phyloP scores from a whole-genome alignment of 2,888 invertebrate genomes.

The Mesorhabditis belari region DNA sequence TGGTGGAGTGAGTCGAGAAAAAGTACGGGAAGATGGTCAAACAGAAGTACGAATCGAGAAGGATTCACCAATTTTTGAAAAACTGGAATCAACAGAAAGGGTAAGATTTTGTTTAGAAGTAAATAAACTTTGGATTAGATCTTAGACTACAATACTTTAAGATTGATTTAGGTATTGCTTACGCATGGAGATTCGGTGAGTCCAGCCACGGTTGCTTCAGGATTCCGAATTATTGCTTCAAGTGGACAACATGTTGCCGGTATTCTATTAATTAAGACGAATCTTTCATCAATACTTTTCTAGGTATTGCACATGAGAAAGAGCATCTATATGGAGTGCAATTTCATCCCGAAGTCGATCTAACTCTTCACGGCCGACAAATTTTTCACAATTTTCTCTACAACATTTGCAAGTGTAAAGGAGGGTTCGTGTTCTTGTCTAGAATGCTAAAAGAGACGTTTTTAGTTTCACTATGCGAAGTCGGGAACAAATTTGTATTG shows the following conservation, averaged over 20 bases:
- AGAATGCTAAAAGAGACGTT: constrained; percentile 10
- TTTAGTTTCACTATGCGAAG: constrained; percentile 72
- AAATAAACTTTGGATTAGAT: no score
- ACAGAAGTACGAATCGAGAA: constrained; percentile 68
- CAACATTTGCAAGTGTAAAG: constrained; percentile 72
- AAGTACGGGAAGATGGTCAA: constrained; percentile 79
- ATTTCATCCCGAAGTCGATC: constrained; percentile 96
- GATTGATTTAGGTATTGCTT: constrained; percentile 67
- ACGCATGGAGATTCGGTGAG: constrained; percentile 96
- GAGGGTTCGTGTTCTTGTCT: constrained; percentile 35
- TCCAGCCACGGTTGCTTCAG: constrained; percentile 70
- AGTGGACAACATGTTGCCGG: constrained; percentile 56
- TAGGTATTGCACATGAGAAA: constrained; percentile 82
- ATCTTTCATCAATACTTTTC: constrained; percentile 7
- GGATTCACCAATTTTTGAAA: constrained; percentile 78
- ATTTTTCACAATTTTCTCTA: constrained; percentile 92
- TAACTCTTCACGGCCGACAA: constrained; percentile 63
- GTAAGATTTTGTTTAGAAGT: no score
- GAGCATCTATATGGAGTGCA: constrained; percentile 87
- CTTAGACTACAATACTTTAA: constrained; percentile 60
- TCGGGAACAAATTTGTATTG: constrained; percentile 81
- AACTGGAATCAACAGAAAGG: constrained; percentile 13
- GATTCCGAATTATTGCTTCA: constrained; percentile 75
- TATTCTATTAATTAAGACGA: constrained; percentile 3
- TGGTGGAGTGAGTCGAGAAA: constrained; percentile 79